Percentiles rank a stretch among this genome's conserved stretches.
Evolutionary conservation across 1,140 invertebrate species (phyloP).

Genomic region (Anastrepha ludens): DNA sequence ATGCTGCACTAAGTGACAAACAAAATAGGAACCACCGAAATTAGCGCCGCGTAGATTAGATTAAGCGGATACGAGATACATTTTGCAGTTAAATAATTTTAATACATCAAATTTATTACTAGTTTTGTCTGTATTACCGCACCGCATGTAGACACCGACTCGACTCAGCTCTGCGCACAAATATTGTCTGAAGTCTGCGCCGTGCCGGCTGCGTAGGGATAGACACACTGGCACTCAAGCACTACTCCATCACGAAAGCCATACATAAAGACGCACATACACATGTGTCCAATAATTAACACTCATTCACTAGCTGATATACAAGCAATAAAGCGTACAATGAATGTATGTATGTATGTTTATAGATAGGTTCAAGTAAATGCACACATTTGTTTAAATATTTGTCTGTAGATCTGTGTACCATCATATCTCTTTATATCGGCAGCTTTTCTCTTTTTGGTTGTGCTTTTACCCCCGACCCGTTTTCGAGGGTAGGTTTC

Average conservation of each 20-base stretch:
- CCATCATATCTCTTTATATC: background rate
- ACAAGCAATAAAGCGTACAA: no score
- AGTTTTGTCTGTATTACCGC: constrained; percentile 25
- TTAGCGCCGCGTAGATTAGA: background rate
- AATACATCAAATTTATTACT: background rate
- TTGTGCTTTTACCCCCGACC: constrained; percentile 1
- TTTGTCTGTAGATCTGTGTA: background rate
- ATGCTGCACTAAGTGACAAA: background rate
- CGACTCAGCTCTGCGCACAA: constrained; percentile 6
- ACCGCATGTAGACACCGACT: background rate
- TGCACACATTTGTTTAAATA: background rate
- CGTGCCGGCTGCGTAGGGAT: background rate
- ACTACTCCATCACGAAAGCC: background rate
- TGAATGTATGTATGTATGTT: no score
- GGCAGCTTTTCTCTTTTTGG: background rate
- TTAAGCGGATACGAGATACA: background rate
- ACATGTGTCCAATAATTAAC: no score
- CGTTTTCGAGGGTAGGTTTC: constrained; percentile 39
- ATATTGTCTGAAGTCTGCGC: background rate
- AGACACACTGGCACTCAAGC: background rate
- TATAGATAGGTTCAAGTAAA: background rate
- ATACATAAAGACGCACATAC: background rate
- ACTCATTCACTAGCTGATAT: no score
- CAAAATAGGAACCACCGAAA: background rate
- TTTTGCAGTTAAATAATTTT: constrained; percentile 29